phyloP scores from a whole-genome alignment of 2,888 invertebrate genomes.

The Erebia palarica region DNA sequence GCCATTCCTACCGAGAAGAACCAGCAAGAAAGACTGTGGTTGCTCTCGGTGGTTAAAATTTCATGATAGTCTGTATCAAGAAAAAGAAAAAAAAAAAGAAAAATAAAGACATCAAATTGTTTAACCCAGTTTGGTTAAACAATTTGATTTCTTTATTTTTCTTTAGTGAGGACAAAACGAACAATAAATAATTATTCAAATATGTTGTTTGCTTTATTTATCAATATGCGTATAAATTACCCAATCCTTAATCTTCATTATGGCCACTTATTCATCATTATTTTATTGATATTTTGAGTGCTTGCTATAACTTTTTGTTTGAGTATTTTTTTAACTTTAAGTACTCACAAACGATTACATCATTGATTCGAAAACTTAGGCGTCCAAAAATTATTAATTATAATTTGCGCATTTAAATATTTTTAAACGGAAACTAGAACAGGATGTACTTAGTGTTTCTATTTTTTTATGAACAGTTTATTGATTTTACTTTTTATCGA shows the following conservation, averaged over 20 bases:
- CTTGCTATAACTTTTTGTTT: conserved; percentile 38
- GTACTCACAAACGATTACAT: conserved; percentile 24
- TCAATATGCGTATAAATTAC: background rate
- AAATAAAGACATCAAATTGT: no score
- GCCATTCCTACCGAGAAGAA: no score
- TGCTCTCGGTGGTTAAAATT: no score
- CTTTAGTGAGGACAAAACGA: no score
- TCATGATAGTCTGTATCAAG: no score
- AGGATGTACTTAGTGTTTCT: background rate
- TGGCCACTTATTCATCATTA: background rate
- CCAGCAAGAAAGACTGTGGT: no score
- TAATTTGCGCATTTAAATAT: background rate
- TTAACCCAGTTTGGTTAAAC: no score
- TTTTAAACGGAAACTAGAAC: no score
- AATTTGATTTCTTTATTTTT: no score
- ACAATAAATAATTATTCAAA: no score
- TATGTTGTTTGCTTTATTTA: no score
- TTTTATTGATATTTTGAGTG: conserved; percentile 38
- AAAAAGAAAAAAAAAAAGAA: no score
- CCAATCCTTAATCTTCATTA: background rate
- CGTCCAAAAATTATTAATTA: background rate
- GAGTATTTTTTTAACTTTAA: background rate
- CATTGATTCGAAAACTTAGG: conserved; percentile 12
- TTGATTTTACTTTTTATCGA: background rate
- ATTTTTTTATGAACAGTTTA: background rate